phyloP scores from a whole-genome alignment of 2,797 vertebrate genomes.

The Hypotaenidia philippensis region DNA sequence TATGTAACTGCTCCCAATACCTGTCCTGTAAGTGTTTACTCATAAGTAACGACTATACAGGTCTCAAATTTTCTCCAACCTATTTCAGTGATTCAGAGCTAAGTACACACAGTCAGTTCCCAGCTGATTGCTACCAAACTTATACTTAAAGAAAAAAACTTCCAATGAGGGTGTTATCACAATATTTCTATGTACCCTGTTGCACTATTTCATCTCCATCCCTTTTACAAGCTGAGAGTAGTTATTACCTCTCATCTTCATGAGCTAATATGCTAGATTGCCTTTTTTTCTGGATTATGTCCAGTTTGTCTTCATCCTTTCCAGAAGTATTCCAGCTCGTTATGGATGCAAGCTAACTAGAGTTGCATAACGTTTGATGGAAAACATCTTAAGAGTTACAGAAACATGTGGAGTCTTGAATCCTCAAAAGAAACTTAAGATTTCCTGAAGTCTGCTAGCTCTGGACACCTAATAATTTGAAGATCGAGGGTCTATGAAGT shows the following conservation, averaged over 20 bases:
- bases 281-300: not conserved
- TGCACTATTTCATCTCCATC: not conserved
- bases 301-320: not conserved
- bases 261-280: not conserved
- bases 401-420: not conserved
- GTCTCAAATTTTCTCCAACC: not conserved
- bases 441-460: not conserved
- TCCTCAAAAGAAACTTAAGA: not conserved
- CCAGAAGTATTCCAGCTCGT: not conserved
- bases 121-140: not conserved
- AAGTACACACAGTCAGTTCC: fast-evolving
- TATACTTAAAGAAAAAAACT: not conserved
- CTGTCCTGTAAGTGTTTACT: not conserved
- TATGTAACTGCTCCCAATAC: not conserved
- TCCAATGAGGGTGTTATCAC: not conserved
- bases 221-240: not conserved
- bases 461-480: not conserved
- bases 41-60: not conserved
- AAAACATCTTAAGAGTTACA: not conserved
- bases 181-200: not conserved
- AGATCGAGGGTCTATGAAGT: not conserved
- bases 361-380: not conserved
- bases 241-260: not conserved
- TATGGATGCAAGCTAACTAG: not conserved
- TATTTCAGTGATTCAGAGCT: not conserved